Conservation (phyloP, 2,888 invertebrate genomes). For the Napeogenes sylphis region DNA sequence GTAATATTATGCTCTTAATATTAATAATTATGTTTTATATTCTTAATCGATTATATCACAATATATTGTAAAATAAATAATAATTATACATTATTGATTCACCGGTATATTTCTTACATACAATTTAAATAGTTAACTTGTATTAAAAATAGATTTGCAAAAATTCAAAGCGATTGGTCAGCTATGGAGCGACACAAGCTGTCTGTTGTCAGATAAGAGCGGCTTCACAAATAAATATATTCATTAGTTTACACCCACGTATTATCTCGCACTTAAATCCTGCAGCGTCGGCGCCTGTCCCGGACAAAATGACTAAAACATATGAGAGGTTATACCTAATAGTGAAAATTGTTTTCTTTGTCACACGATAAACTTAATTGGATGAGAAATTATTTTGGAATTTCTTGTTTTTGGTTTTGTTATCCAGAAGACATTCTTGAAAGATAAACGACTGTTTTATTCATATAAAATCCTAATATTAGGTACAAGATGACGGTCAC, state of each 20-base stretch:
- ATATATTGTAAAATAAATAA: too few relatives aligned
- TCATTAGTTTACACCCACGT: conserved; percentile 77
- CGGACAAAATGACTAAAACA: conserved; percentile 46
- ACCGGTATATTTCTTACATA: too few relatives aligned
- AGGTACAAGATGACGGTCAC: too few relatives aligned
- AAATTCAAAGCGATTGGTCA: background rate
- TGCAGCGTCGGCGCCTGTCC: conserved; percentile 62
- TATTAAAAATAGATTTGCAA: background rate
- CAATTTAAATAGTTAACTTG: background rate
- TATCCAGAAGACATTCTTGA: background rate
- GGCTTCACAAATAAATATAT: conserved; percentile 72
- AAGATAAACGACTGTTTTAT: too few relatives aligned
- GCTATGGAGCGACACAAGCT: background rate
- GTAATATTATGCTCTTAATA: too few relatives aligned
- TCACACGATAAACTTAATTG: conserved; percentile 33
- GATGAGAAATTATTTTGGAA: conserved; percentile 8
- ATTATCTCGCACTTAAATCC: conserved; percentile 73
- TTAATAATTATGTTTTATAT: too few relatives aligned
- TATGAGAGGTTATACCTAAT: conserved; percentile 15
- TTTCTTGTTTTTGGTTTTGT: background rate
- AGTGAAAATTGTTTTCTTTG: conserved; percentile 34
- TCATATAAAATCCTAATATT: too few relatives aligned
- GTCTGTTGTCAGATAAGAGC: conserved; percentile 58
- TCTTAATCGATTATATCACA: too few relatives aligned
- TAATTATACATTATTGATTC: too few relatives aligned